Evolutionary conservation across 2,113 vertebrate species (phyloP).

Genomic region (Phyllostomus discolor): DNA sequence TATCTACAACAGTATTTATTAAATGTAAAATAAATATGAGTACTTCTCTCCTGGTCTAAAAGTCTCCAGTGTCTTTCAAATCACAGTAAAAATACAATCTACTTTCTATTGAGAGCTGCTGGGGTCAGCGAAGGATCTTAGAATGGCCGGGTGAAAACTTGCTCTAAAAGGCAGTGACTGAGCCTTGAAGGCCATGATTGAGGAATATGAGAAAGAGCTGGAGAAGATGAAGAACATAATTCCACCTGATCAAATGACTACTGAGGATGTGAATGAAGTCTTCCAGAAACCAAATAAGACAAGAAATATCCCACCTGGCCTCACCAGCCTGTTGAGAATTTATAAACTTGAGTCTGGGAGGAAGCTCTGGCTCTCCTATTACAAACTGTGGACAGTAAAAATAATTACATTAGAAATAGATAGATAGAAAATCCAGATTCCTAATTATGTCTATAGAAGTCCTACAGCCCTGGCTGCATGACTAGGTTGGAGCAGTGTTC

Average conservation of each 20-base stretch:
- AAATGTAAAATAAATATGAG: neutral
- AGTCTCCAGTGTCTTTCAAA: neutral
- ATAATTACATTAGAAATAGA: neutral
- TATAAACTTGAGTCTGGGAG: slow-evolving; percentile 78
- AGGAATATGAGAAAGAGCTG: slow-evolving; percentile 83
- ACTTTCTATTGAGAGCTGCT: neutral
- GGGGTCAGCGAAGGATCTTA: slow-evolving; percentile 11
- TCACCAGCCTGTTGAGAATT: slow-evolving; percentile 86
- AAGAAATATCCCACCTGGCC: slow-evolving; percentile 93
- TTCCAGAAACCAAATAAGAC: slow-evolving; percentile 91
- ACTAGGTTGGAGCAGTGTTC: too few species aligned
- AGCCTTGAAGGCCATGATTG: slow-evolving; percentile 83
- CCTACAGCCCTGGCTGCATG: neutral
- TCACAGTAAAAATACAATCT: neutral
- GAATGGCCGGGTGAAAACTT: slow-evolving; percentile 85
- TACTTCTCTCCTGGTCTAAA: neutral
- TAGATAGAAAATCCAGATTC: neutral
- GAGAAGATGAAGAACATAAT: slow-evolving; percentile 88
- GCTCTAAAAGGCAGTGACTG: slow-evolving; percentile 77
- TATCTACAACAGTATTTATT: neutral
- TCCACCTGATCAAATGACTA: slow-evolving; percentile 94
- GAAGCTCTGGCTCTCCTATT: neutral
- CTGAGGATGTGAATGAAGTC: slow-evolving; percentile 83
- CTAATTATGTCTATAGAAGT: neutral
- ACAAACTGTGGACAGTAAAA: neutral